Conservation (phyloP, 2,797 vertebrate genomes). For the Pseudopleuronectes americanus region DNA sequence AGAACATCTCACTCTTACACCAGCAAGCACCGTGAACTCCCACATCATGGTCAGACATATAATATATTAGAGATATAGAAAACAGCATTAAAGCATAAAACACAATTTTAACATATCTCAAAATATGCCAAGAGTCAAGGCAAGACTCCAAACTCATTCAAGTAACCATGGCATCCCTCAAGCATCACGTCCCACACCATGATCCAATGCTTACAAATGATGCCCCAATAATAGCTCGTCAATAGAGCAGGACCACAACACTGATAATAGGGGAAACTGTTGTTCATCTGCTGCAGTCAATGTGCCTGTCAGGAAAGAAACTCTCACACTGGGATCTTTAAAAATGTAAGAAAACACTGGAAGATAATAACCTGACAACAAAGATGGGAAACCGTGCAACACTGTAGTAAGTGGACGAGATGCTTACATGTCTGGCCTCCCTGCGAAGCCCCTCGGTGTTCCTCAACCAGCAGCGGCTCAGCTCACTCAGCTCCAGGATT, state of each 20-base stretch:
- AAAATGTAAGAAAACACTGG: conserved; percentile 5
- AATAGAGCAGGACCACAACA: background rate
- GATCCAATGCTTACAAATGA: background rate
- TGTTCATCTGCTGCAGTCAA: conserved; percentile 3
- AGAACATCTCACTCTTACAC: background rate
- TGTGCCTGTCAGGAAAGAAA: background rate
- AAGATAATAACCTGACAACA: background rate
- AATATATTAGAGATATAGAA: background rate
- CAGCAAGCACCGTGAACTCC: background rate
- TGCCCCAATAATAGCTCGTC: background rate
- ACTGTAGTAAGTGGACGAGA: conserved; percentile 1
- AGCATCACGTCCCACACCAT: background rate
- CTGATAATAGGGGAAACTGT: background rate
- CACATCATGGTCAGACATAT: too few species aligned
- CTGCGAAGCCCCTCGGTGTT: conserved; percentile 85
- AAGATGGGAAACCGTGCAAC: background rate
- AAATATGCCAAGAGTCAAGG: too few species aligned
- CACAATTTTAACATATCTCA: too few species aligned
- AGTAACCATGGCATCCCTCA: too few species aligned
- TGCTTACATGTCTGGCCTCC: conserved; percentile 90
- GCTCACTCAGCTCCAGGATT: conserved; percentile 95
- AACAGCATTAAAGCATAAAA: too few species aligned
- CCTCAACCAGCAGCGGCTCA: conserved; percentile 94
- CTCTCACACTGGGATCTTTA: background rate
- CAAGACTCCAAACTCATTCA: too few species aligned